A percentile compares a stretch with the other conserved stretches of the same genome.
phyloP scores from a whole-genome alignment of 2,888 invertebrate genomes.

The Nowickia ferox region DNA sequence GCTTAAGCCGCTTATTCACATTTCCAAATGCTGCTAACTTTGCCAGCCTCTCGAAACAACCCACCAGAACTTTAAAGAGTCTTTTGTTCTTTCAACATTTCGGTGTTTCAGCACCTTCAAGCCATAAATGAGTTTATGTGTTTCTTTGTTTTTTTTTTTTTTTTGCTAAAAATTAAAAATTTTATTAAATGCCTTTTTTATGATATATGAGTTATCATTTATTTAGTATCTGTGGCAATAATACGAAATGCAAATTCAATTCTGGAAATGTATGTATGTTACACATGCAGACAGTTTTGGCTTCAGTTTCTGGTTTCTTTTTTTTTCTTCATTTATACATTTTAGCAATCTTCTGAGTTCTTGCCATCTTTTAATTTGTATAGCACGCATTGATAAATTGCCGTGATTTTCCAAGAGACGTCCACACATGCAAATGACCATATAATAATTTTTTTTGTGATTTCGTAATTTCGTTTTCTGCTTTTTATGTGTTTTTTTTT shows the following conservation, averaged over 20 bases:
- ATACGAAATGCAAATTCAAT: slow-evolving; percentile 68
- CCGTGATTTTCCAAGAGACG: slow-evolving; percentile 57
- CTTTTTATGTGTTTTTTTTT: not conserved
- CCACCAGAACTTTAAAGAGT: slow-evolving; percentile 45
- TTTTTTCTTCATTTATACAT: not conserved
- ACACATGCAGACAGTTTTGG: not conserved
- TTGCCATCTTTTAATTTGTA: slow-evolving; percentile 35
- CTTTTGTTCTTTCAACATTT: slow-evolving; percentile 10
- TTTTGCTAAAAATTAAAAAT: not conserved
- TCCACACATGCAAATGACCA: slow-evolving; percentile 64
- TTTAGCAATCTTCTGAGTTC: slow-evolving; percentile 18
- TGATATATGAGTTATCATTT: slow-evolving; percentile 53
- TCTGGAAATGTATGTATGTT: slow-evolving; percentile 29
- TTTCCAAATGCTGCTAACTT: slow-evolving; percentile 69
- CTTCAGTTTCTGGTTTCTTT: not conserved
- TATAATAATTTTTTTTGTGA: slow-evolving; percentile 25
- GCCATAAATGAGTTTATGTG: slow-evolving; percentile 14
- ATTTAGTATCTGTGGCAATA: slow-evolving; percentile 42
- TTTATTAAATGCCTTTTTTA: slow-evolving; percentile 37
- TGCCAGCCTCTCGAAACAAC: slow-evolving; percentile 68
- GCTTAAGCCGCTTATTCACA: slow-evolving; percentile 55
- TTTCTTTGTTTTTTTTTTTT: too few species aligned
- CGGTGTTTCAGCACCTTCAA: not conserved
- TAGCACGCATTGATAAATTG: slow-evolving; percentile 66
- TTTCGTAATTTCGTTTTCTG: slow-evolving; percentile 21